A percentile compares a stretch with the other conserved stretches of the same genome.
Evolutionary conservation across 2,797 vertebrate species (phyloP).

Genomic region (Cuniculus paca): DNA sequence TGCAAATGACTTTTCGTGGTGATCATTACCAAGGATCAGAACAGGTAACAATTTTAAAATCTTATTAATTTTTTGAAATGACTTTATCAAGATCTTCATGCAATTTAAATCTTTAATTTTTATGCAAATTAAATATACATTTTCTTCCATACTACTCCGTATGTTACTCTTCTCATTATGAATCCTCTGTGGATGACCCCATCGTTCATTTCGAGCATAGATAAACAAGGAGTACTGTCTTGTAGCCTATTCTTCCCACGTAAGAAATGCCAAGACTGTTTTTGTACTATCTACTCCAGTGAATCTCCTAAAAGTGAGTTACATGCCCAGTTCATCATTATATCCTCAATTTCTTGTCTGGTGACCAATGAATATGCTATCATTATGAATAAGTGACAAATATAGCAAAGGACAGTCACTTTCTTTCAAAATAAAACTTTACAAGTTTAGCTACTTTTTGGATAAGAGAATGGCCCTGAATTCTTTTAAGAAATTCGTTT

Average conservation of each 20-base stretch:
- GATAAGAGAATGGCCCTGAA: background rate
- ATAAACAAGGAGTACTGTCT: background rate
- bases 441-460: background rate
- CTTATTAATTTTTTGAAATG: background rate
- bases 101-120: constrained; percentile 9
- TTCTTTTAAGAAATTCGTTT: background rate
- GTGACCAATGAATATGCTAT: background rate
- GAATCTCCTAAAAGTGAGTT: background rate
- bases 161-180: background rate
- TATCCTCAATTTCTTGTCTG: background rate
- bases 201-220: background rate
- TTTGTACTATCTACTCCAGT: background rate
- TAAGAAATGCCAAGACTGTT: background rate
- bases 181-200: constrained; percentile 14
- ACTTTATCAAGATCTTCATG: constrained; percentile 17
- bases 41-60: constrained; percentile 32
- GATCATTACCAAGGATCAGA: constrained; percentile 11
- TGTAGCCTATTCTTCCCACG: background rate
- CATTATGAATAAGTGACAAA: background rate
- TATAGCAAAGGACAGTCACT: background rate
- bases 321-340: background rate
- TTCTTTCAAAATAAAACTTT: constrained; percentile 53
- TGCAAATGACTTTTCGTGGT: background rate
- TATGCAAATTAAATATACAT: background rate
- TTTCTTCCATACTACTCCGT: background rate